Evolutionary conservation across 2,113 vertebrate genomes (phyloP).

Genomic region (Daphoenositta chrysoptera): DNA sequence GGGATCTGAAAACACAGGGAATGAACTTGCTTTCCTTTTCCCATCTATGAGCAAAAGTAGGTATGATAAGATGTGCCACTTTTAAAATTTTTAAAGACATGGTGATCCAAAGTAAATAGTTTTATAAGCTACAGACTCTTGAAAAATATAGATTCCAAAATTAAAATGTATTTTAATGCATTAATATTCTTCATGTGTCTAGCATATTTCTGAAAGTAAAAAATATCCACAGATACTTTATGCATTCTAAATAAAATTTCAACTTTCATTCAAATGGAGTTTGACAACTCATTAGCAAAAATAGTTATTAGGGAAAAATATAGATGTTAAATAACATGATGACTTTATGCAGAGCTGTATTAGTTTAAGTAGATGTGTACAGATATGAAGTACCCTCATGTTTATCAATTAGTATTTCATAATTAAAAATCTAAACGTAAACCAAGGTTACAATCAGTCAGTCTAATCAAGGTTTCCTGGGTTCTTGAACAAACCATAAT

Average conservation of each 20-base stretch:
- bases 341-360: neutral
- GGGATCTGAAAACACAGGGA: neutral
- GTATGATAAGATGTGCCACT: neutral
- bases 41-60: neutral
- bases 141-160: neutral
- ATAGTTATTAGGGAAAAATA: neutral
- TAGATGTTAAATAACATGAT: neutral
- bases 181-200: neutral
- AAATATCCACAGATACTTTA: neutral
- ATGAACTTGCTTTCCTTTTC: neutral
- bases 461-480: neutral
- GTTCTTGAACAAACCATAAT: neutral
- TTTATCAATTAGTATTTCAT: neutral
- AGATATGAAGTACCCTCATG: neutral
- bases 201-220: neutral
- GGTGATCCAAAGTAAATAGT: neutral
- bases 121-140: neutral
- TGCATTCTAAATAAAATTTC: neutral
- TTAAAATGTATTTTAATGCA: neutral
- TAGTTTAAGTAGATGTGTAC: neutral
- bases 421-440: conserved; percentile 4
- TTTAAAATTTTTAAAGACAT: neutral
- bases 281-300: neutral
- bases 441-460: neutral
- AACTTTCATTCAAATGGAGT: neutral